A percentile compares a stretch with the other conserved stretches of the same genome.
Evolutionary conservation across 1,140 invertebrate species (phyloP).

Genomic region (Hestina assimilis): DNA sequence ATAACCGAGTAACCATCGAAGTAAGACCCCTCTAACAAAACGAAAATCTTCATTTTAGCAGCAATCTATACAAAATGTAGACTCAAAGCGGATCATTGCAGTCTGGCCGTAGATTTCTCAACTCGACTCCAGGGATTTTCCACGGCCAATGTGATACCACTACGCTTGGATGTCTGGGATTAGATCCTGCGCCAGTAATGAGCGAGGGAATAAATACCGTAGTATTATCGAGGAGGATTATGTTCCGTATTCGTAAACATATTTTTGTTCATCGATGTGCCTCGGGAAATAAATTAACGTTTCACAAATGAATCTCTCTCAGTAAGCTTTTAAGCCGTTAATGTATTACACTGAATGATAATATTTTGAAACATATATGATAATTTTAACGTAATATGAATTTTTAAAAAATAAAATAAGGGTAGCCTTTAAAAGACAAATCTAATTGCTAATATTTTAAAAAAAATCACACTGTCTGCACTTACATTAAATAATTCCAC

Average conservation of each 20-base stretch:
- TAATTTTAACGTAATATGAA: too few relatives aligned
- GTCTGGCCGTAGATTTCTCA: constrained; percentile 28
- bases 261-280: not conserved
- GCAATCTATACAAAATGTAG: not conserved
- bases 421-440: too few relatives aligned
- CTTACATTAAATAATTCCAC: too few relatives aligned
- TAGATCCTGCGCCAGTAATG: constrained; percentile 49
- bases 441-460: too few relatives aligned
- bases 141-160: constrained; percentile 41
- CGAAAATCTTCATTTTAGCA: constrained; percentile 1
- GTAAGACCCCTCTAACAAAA: constrained; percentile 9
- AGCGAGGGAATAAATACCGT: constrained; percentile 51
- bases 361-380: too few relatives aligned
- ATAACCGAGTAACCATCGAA: constrained; percentile 29
- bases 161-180: constrained; percentile 35
- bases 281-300: not conserved
- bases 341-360: not conserved
- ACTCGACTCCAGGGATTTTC: constrained; percentile 43
- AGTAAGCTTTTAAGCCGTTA: not conserved
- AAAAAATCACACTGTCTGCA: too few relatives aligned
- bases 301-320: not conserved
- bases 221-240: constrained; percentile 42
- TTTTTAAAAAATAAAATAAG: too few relatives aligned
- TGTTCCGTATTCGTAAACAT: constrained; percentile 27
- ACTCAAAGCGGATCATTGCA: not conserved